Percentiles rank a stretch among this genome's conserved stretches.
These are phyloP conservation scores for Monochamus saltuarius DNA, from an alignment of 1,140 invertebrate species.

Conservation along the genomic window DNA sequence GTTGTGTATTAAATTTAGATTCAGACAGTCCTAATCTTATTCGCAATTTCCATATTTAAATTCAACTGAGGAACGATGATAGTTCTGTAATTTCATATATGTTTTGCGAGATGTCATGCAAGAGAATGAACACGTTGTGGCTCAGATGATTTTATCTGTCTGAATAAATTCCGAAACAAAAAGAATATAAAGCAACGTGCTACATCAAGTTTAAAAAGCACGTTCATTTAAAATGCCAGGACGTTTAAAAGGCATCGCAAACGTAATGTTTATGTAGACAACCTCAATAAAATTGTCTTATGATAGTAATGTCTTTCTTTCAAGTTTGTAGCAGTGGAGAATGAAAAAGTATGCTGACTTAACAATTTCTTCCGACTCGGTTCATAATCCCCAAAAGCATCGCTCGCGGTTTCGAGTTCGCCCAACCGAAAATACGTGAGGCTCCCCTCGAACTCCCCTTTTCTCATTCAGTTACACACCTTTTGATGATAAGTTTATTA, in stretches of 20 bases:
- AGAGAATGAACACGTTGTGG: conserved; percentile 28
- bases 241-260: conserved; percentile 29
- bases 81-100: conserved; percentile 33
- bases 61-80: conserved; percentile 29
- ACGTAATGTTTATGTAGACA: conserved; percentile 33
- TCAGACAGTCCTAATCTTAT: conserved; percentile 32
- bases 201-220: conserved; percentile 33
- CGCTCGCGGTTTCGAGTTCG: conserved; percentile 30
- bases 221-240: conserved; percentile 28
- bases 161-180: conserved; percentile 32
- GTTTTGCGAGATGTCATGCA: conserved; percentile 28
- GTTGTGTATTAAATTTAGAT: conserved; percentile 31
- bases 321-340: conserved; percentile 22
- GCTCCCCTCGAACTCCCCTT: conserved; percentile 19
- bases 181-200: conserved; percentile 24
- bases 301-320: conserved; percentile 31
- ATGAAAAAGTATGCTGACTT: conserved; percentile 34
- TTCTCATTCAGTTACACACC: conserved; percentile 5
- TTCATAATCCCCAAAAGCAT: conserved; percentile 39
- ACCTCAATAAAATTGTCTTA: conserved; percentile 35
- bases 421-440: conserved; percentile 25
- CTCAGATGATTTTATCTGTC: conserved; percentile 36
- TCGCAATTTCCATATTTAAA: conserved; percentile 37
- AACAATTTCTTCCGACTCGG: conserved; percentile 34
- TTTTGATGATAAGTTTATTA: conserved; percentile 27